phyloP scores from a whole-genome alignment of 2,888 invertebrate genomes.

The Bibio marci region DNA sequence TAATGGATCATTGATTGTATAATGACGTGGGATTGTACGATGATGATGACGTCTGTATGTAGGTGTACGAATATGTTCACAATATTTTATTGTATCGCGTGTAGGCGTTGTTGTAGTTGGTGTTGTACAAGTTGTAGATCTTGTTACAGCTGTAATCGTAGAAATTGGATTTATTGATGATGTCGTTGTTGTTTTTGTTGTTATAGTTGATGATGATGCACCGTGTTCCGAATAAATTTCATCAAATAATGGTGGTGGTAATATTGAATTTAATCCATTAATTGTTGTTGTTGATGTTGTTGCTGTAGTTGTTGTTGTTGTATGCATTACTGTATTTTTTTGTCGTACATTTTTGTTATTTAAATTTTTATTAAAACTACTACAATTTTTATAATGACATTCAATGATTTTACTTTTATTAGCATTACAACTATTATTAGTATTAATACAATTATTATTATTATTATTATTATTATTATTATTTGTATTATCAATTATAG shows the following conservation, averaged over 20 bases:
- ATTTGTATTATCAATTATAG: background rate
- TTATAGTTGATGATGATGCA: slow-evolving; percentile 5
- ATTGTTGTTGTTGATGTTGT: slow-evolving; percentile 16
- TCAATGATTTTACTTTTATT: slow-evolving; percentile 12
- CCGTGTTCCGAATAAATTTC: slow-evolving; percentile 6
- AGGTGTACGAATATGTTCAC: background rate
- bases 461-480: background rate
- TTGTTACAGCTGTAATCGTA: slow-evolving; percentile 10
- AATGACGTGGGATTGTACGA: slow-evolving; percentile 30
- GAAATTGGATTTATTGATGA: slow-evolving; percentile 6
- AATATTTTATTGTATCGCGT: slow-evolving; percentile 6
- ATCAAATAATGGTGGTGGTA: slow-evolving; percentile 13
- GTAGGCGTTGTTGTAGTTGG: slow-evolving; percentile 8
- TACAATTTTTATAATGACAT: slow-evolving; percentile 28
- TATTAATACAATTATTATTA: background rate
- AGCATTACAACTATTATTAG: too few relatives aligned
- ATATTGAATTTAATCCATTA: slow-evolving; percentile 11
- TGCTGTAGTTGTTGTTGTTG: slow-evolving; percentile 17
- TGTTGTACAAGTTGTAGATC: slow-evolving; percentile 11
- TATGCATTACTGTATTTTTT: too few relatives aligned
- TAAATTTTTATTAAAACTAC: too few relatives aligned
- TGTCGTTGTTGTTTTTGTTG: slow-evolving; percentile 6
- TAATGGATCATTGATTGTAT: slow-evolving; percentile 25
- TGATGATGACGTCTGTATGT: slow-evolving; percentile 22
- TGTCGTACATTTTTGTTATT: too few relatives aligned